Evolutionary conservation across 2,113 vertebrate species (phyloP).

Genomic region (Melanerpes formicivorus): DNA sequence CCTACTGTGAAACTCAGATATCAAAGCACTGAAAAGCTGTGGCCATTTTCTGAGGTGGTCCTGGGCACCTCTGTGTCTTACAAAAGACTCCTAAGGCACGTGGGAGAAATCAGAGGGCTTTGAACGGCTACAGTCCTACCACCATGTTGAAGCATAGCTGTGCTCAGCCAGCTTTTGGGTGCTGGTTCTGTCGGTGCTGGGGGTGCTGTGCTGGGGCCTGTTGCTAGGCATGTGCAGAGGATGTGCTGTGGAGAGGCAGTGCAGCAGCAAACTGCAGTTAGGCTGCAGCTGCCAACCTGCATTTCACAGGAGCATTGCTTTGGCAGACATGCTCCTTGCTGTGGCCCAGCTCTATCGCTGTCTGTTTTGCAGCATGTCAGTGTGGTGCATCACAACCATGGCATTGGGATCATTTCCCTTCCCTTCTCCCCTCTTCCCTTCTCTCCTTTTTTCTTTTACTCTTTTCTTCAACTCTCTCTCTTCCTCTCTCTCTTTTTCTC

Average conservation of each 20-base stretch:
- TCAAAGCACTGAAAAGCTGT: background rate
- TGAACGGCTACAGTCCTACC: background rate
- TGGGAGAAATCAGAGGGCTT: background rate
- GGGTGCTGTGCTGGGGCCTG: background rate
- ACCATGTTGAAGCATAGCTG: background rate
- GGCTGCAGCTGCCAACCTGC: background rate
- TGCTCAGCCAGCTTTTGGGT: background rate
- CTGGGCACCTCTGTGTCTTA: background rate
- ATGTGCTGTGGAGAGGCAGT: background rate
- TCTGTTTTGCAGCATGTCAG: fast-evolving
- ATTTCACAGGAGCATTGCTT: background rate
- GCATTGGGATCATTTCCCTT: background rate
- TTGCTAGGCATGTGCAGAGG: background rate
- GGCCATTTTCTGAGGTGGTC: background rate
- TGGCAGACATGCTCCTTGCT: background rate
- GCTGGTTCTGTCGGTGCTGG: background rate
- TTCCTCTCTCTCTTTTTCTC: background rate
- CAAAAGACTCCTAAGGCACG: background rate
- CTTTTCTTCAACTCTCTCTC: too few relatives aligned
- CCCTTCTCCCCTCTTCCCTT: background rate
- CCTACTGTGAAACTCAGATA: background rate
- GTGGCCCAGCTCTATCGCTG: background rate
- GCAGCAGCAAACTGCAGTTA: background rate
- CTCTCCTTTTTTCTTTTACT: too few relatives aligned
- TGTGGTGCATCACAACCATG: background rate